Evolutionary conservation across 2,113 vertebrate species (phyloP), one percentile per base, ranked within the genome.

Genomic region (Pelvicachromis taeniatus): DNA sequence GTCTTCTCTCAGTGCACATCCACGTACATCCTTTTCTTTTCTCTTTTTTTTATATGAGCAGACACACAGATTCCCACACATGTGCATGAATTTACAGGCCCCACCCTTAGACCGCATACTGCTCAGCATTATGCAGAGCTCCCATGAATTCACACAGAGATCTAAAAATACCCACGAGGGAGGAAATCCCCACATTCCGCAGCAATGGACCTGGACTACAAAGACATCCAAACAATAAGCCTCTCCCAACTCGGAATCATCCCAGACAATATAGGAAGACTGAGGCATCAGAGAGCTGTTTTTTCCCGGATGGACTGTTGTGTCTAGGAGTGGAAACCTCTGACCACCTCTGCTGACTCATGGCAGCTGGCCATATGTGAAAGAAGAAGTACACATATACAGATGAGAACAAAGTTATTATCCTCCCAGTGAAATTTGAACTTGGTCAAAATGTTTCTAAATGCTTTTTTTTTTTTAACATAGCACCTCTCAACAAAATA

Each of bases 201-300:
- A 86, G 92, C 90, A 88, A 89, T 87, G 90, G 89, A 87, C 89
- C 86, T 80, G 81, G 91, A 94, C 94, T 95, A 96, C 96, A 96
- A 96, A 96, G 95, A 90, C 89, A 77, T 83, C 78, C 89, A 54
- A 93, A 96, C 95, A 96, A 96, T 95, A 87, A 94, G 92, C 91
- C 90, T 91, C 94, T 92, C 91, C 89, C 68, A 21, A 92, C 87
- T 95, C 92, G 91, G 95, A 96, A 94, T 96, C 92, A 92, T 93
- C 93, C 90, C 93, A 96, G 96, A 97, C 96, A 94, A 93, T 91
- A 94, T 92, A 94, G 95, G 94, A 96, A 96, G 93, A 83, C 89
- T 45, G 88, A 92, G 58, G 92, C 92, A 93, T 95, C 93, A 92
- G 89, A 94, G 92, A 87, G 84, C 89, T 94, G 91, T 95, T 93